Evolutionary conservation across 2,113 vertebrate species (phyloP), one percentile per base, ranked within the genome.

Genomic region (Lagopus muta): DNA sequence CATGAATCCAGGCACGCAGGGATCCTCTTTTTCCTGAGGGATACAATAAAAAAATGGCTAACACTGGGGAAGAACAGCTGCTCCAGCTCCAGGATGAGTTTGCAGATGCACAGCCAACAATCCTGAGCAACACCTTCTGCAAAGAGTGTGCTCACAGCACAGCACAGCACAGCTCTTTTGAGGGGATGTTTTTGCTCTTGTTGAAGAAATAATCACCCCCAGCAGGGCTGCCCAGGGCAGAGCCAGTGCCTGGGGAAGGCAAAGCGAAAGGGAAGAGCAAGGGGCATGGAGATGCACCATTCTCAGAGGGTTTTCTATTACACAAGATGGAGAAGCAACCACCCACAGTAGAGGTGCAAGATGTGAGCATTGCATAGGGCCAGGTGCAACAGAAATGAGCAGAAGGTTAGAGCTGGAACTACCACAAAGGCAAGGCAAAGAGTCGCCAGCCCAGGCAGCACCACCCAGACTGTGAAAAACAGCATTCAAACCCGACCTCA

Each of bases 291-390:
- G 10, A 43, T 10, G 13, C 3, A 38, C 43, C 1, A 0, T 12
- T 36, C 57, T 52, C 38, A 25, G 50, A 34, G 40, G 24, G 28
- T 80, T 61, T 32, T 73, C 74, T 27, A 6, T 14, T 7, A 14
- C 0, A 0, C 14, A 47, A 30, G 32, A 24, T 27, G 22, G 74
- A 75, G 32, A 24, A 70, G 52, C 87, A 18, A 4, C 47, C 36
- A 69, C 11, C 10, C 28, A 5, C 22, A 7, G 17, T 9, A 34
- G 6, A 48, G 17, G 14, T 0, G 1, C 8, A 8, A 3, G 21
- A 34, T 14, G 17, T 0, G 30, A 42, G 61, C 2, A 43, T 6
- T 45, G 19, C 20, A 21, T 42, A 20, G 28, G 13, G 42, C 13
- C 20, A 25, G 30, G 14, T 15, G 11, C 34, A 28, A 25, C 32